These are phyloP conservation scores for Pagetopsis macropterus DNA, from an alignment of 2,797 vertebrate species.

Conservation along the genomic window DNA sequence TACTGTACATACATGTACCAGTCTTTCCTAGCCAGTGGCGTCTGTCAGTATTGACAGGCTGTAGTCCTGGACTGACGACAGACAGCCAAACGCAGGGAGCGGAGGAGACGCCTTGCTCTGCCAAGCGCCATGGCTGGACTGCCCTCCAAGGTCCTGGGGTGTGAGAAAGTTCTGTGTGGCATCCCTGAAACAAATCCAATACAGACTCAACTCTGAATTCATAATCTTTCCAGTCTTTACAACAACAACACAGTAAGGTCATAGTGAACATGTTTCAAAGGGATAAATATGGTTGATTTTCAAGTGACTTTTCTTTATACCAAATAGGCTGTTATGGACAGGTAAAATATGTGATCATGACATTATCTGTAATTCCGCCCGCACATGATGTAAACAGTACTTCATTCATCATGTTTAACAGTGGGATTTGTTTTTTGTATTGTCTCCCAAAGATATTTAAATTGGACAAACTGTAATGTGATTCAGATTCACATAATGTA, in stretches of 20 bases:
- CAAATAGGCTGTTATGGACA: neutral
- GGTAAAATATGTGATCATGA: neutral
- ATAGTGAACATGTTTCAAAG: slow-evolving; percentile 5
- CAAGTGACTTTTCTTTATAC: slow-evolving; percentile 2
- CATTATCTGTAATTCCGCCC: neutral
- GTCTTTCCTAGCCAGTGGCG: slow-evolving; percentile 54
- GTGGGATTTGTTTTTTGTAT: slow-evolving; percentile 15
- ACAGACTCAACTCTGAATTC: slow-evolving; percentile 22
- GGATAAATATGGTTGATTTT: slow-evolving; percentile 28
- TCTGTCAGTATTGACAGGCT: slow-evolving; percentile 71
- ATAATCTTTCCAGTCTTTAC: slow-evolving; percentile 27
- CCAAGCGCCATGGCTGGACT: slow-evolving; percentile 73
- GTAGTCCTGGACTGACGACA: slow-evolving; percentile 78
- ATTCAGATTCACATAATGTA: neutral
- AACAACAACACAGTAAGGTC: slow-evolving; percentile 18
- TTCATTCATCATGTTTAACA: neutral
- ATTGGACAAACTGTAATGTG: slow-evolving; percentile 11
- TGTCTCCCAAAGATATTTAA: slow-evolving; percentile 22
- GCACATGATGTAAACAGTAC: neutral
- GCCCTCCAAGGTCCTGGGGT: slow-evolving; percentile 72
- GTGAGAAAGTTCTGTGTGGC: slow-evolving; percentile 80
- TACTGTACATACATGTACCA: slow-evolving; percentile 17
- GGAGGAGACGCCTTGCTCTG: slow-evolving; percentile 67
- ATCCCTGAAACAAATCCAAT: slow-evolving; percentile 62
- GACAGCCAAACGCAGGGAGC: slow-evolving; percentile 65